Evolutionary conservation across 2,888 invertebrate genomes (phyloP).

Genomic region (Merodon equestris): DNA sequence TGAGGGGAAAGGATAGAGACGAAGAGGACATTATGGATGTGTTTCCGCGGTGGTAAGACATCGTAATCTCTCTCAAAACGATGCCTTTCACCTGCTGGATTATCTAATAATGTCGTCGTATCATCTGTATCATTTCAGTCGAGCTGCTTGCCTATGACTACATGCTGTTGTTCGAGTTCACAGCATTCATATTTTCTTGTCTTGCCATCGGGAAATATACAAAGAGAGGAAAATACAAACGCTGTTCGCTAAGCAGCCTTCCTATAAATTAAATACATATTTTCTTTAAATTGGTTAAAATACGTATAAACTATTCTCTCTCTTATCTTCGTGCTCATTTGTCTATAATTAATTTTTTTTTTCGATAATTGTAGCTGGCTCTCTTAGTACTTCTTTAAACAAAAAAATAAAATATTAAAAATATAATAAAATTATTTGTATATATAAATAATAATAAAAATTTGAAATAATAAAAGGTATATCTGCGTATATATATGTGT

Average conservation of each 20-base stretch:
- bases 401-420: constrained; percentile 59
- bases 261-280: constrained; percentile 14
- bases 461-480: constrained; percentile 52
- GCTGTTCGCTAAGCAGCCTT: background rate
- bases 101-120: background rate
- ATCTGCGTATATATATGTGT: too few species aligned
- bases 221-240: constrained; percentile 33
- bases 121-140: background rate
- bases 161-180: too few species aligned
- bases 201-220: constrained; percentile 44
- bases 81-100: constrained; percentile 18
- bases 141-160: too few species aligned
- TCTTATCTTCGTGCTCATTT: constrained; percentile 17
- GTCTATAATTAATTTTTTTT: background rate
- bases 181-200: constrained; percentile 25
- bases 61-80: constrained; percentile 59
- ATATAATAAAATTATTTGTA: constrained; percentile 59
- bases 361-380: constrained; percentile 28
- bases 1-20: constrained; percentile 4
- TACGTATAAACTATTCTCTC: constrained; percentile 4
- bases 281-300: background rate
- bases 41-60: constrained; percentile 11
- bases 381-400: constrained; percentile 31
- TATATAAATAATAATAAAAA: constrained; percentile 40
- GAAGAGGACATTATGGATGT: constrained; percentile 2